Base-by-base conservation (phyloP, 2,113 vertebrate genomes). In the Poicephalus meyeri region DNA sequence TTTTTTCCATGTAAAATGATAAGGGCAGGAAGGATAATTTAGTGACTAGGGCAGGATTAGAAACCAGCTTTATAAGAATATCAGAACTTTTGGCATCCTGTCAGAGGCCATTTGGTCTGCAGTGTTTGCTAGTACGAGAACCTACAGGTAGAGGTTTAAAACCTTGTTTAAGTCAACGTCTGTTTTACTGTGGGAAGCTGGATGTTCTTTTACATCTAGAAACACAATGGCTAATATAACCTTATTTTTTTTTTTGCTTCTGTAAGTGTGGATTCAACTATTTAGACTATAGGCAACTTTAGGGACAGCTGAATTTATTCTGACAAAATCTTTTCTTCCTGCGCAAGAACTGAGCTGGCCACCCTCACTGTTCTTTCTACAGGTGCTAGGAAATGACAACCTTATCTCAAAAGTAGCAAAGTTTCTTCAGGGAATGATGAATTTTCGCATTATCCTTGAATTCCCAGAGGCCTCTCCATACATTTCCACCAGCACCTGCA, bases 1-100 rank as follows among this genome's bases (percentile, higher is more conserved):
- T 21, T 92, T 92, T 94, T 94, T 86, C 72, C 72, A 80, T 66
- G 72, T 42, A 91, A 83, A 96, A 88, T 2, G 8, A 14, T 80
- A 77, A 73, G 60, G 89, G 50, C 60, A 74, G 60, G 46, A 91
- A 86, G 55, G 55, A 66, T 77, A 83, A 78, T 73, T 49, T 53
- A 70, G 21, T 52, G 28, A 26, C 41, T 74, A 70, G 50, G 35
- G 49, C n/a, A 80, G 66, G 37, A 91, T 83, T 92, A 95, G 64
- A 81, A 88, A 74, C 4, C 18, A 66, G 33, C 33, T 81, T 72
- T 61, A 39, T 42, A 53, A 44, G 49, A 50, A 76, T 15, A 61
- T 28, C 42, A 39, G 60, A 91, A 42, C 13, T 20, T 18, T 71
- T 7, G 50, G 60, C 7, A 11, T 68, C 8, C 0, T 46, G 11